phyloP scores from a whole-genome alignment of 2,797 vertebrate genomes.

The Heliangelus exortis region DNA sequence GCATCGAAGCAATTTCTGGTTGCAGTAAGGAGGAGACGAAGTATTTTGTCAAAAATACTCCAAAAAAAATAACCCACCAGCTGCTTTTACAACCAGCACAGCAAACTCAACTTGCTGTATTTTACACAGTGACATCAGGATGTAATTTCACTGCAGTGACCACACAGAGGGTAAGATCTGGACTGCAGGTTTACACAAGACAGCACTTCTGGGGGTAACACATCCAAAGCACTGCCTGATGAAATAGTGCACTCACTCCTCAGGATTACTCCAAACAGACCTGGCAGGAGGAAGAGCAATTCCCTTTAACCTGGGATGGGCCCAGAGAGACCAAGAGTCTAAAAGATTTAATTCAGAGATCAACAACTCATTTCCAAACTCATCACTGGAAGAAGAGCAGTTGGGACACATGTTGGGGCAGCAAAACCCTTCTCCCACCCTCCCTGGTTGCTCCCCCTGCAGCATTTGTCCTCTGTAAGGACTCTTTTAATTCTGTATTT shows the following conservation, averaged over 20 bases:
- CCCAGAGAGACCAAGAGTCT: background rate
- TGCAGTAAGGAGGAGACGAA: background rate
- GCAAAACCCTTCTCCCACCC: background rate
- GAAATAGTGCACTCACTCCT: background rate
- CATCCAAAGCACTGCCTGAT: background rate
- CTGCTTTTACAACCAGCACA: background rate
- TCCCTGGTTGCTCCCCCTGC: background rate
- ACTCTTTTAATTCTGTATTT: conserved; percentile 92
- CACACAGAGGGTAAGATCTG: background rate
- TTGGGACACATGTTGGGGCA: background rate
- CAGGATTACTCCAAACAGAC: background rate
- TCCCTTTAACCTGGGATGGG: background rate
- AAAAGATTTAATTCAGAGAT: background rate
- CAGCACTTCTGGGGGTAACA: background rate
- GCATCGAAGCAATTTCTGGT: background rate
- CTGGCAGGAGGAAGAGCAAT: background rate
- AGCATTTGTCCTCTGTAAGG: background rate
- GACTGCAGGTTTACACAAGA: background rate
- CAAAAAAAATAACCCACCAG: background rate
- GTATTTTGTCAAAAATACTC: background rate
- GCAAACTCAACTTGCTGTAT: background rate
- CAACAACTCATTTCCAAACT: background rate
- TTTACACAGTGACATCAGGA: background rate
- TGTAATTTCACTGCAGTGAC: background rate
- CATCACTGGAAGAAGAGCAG: background rate